phyloP scores from a whole-genome alignment of 2,113 vertebrate species.

The Uria lomvia region DNA sequence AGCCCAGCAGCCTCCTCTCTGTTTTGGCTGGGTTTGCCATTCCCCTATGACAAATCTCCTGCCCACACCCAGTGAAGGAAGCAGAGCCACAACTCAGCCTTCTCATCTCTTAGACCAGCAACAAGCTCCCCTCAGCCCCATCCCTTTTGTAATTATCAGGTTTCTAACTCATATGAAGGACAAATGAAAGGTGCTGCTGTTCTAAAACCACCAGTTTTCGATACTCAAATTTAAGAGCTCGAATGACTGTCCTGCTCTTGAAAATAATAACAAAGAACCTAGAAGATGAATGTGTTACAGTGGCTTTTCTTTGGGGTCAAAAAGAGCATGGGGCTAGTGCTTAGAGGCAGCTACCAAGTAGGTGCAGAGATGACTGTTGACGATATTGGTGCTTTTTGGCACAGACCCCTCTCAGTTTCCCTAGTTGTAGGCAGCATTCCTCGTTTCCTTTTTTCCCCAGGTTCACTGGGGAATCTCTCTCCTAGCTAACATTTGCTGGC shows the following conservation, averaged over 20 bases:
- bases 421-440: not conserved
- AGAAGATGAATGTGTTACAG: constrained; percentile 19
- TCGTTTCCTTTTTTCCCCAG: not conserved
- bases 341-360: constrained; percentile 28
- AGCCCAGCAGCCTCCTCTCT: constrained; percentile 7
- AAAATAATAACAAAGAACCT: constrained; percentile 36
- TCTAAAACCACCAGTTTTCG: constrained; percentile 32
- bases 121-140: constrained; percentile 12
- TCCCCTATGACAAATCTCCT: not conserved
- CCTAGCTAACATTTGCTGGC: not conserved
- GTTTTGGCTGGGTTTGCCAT: not conserved
- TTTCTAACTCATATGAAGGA: constrained; percentile 59
- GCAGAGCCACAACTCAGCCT: constrained; percentile 21
- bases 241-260: constrained; percentile 27
- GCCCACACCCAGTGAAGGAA: not conserved
- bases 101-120: constrained; percentile 65
- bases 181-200: constrained; percentile 62
- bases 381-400: constrained; percentile 25
- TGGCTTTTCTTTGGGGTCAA: constrained; percentile 30
- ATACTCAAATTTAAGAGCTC: constrained; percentile 31
- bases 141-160: constrained; percentile 48
- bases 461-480: not conserved
- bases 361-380: not conserved
- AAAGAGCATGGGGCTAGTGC: not conserved
- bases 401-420: not conserved